These are phyloP conservation scores for Pipa parva DNA, from an alignment of 2,113 vertebrate species.

Conservation along the genomic window DNA sequence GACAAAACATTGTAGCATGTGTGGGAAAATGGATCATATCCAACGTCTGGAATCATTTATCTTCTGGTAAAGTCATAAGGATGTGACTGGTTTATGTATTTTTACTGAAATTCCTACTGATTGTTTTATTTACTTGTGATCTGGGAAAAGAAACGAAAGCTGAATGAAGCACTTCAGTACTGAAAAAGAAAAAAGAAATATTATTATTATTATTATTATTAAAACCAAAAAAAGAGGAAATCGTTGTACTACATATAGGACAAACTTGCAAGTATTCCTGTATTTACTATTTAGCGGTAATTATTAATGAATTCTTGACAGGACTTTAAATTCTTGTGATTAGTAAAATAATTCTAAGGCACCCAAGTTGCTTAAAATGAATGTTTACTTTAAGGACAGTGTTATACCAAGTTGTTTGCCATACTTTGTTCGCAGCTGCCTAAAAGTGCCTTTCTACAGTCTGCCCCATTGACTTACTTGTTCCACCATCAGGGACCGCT, in stretches of 20 bases:
- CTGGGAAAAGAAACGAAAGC: slow-evolving; percentile 42
- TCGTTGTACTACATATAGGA: neutral
- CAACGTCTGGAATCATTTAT: slow-evolving; percentile 87
- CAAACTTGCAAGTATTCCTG: neutral
- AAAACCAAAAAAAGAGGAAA: neutral
- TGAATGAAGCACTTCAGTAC: neutral
- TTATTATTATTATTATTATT: no score
- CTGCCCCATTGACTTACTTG: no score
- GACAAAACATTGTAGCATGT: slow-evolving; percentile 82
- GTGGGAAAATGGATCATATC: slow-evolving; percentile 83
- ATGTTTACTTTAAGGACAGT: no score
- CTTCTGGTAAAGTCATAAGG: slow-evolving; percentile 62
- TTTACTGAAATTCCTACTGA: slow-evolving; percentile 68
- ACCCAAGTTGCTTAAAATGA: no score
- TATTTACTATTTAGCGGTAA: no score
- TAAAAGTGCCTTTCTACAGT: no score
- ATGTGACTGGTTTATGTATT: slow-evolving; percentile 70
- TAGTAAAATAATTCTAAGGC: no score
- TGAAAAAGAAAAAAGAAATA: slow-evolving; percentile 7
- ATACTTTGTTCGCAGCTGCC: no score
- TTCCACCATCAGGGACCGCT: no score
- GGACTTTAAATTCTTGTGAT: no score
- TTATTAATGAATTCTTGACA: no score
- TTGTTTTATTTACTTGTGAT: slow-evolving; percentile 66
- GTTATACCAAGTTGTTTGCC: no score